phyloP scores from a whole-genome alignment of 2,797 vertebrate species.

The Ctenopoma kingsleyae region DNA sequence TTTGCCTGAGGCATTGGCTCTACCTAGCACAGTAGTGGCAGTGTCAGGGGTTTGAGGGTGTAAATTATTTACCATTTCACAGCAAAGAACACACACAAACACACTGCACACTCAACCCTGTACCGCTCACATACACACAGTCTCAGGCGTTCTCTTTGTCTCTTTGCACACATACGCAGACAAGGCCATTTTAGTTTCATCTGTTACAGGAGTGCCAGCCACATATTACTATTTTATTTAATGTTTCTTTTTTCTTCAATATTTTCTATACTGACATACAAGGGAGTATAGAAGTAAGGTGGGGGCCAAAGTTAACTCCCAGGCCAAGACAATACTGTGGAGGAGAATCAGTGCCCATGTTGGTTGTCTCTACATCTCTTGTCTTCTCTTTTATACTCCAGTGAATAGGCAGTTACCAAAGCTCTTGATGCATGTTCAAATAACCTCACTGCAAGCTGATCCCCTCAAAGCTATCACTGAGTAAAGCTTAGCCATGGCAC shows the following conservation, averaged over 20 bases:
- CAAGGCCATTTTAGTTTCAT: slow-evolving; percentile 42
- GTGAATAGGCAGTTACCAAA: slow-evolving; percentile 14
- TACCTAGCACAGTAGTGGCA: slow-evolving; percentile 42
- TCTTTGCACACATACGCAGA: slow-evolving; percentile 17
- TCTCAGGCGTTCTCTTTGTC: slow-evolving; percentile 16
- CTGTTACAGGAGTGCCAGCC: slow-evolving; percentile 17
- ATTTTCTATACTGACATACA: slow-evolving; percentile 16
- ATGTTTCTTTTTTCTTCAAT: slow-evolving; percentile 23
- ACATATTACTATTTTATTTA: slow-evolving; percentile 42
- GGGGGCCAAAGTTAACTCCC: slow-evolving; percentile 10
- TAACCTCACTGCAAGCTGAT: slow-evolving; percentile 16
- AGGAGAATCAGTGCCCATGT: neutral
- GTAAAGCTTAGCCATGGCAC: slow-evolving; percentile 29
- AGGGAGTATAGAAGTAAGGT: neutral
- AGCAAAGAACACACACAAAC: slow-evolving; percentile 49
- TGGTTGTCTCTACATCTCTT: neutral
- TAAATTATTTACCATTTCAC: slow-evolving; percentile 74
- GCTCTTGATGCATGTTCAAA: slow-evolving; percentile 31
- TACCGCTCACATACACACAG: slow-evolving; percentile 20
- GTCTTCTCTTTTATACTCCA: neutral
- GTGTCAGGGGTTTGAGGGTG: slow-evolving; percentile 59
- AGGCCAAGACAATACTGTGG: neutral
- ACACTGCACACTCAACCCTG: slow-evolving; percentile 17
- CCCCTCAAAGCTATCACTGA: slow-evolving; percentile 17
- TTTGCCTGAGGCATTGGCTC: slow-evolving; percentile 51